Evolutionary conservation across 2,113 vertebrate species (phyloP), one percentile per base, ranked within the genome.

Genomic region (Siniperca knerii): DNA sequence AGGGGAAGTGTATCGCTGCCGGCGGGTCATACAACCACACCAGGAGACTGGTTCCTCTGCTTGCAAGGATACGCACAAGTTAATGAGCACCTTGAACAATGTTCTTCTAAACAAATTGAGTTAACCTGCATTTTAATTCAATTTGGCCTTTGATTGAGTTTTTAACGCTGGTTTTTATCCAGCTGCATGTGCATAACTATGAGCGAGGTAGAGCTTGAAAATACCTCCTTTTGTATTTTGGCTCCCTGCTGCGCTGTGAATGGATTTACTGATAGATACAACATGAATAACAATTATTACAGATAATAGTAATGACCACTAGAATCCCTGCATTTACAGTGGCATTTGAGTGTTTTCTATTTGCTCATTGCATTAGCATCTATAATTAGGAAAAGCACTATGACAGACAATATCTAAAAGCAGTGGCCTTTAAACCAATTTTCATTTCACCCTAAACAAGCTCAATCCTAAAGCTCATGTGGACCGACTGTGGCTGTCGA

Each of bases 51-150:
- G 77, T 73, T 86, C 67, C 42, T 50, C 57, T 76, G 81, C 77
- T 86, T 48, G 66, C 6, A 18, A 46, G 46, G 54, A 85, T 10
- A 77, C 23, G 54, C 65, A 65, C 73, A 84, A 90, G 84, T 87
- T 88, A 89, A 92, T 86, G 80, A 91, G 68, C 80, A 77, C 81
- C 81, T 85, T 87, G 83, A 92, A 94, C 78, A 87, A 77, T 83
- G 71, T 82, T 83, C 83, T 50, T 87, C n/a, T 37, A 70, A 88
- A 84, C 70, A 90, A 89, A 91, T 78, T 46, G 82, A 84, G 75
- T 91, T 86, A 86, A 90, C 89, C 61, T 77, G 55, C 40, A 72
- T 90, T 91, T 92, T 79, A 89, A 87, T 90, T 90, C 40, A 82
- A 67, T 84, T 61, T 80, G 66, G 40, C 58, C 76, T 90, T 72